phyloP scores from a whole-genome alignment of 2,113 vertebrate species.

The Oreochromis spilurus region DNA sequence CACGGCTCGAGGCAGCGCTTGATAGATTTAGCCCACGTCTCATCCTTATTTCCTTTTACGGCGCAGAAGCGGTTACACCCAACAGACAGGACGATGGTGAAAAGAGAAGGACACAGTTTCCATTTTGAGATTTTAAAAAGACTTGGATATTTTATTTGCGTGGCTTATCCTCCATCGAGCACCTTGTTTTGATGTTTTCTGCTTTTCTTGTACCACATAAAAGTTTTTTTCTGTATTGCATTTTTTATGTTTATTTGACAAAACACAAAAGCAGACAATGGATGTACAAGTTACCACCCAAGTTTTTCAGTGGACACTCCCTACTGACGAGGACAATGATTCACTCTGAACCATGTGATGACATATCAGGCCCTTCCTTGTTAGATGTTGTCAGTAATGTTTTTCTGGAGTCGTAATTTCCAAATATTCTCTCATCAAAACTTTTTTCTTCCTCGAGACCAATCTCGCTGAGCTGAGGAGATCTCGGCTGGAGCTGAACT shows the following conservation, averaged over 20 bases:
- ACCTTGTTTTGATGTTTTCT: neutral
- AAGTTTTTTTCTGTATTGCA: neutral
- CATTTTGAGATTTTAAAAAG: accelerated
- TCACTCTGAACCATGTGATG: neutral
- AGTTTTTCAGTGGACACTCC: neutral
- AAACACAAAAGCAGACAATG: neutral
- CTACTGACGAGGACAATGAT: neutral
- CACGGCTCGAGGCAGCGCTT: neutral
- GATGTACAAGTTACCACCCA: neutral
- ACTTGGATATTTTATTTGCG: neutral
- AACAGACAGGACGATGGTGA: neutral
- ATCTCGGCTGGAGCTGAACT: neutral
- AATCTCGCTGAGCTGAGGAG: neutral
- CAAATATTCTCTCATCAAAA: neutral
- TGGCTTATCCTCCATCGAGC: accelerated
- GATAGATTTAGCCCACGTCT: neutral
- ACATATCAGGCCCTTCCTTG: neutral
- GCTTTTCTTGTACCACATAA: neutral
- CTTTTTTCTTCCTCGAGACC: accelerated
- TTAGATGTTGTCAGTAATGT: neutral
- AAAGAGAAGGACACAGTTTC: accelerated
- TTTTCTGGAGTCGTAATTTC: neutral
- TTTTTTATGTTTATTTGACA: neutral
- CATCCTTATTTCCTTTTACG: neutral
- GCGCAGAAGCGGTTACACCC: neutral